Evolutionary conservation across 30 jellyfish, hydroid and myxozoan genomes (phyloP), one percentile per base, ranked within the genome.

Genomic region (Morbakka virulenta): DNA sequence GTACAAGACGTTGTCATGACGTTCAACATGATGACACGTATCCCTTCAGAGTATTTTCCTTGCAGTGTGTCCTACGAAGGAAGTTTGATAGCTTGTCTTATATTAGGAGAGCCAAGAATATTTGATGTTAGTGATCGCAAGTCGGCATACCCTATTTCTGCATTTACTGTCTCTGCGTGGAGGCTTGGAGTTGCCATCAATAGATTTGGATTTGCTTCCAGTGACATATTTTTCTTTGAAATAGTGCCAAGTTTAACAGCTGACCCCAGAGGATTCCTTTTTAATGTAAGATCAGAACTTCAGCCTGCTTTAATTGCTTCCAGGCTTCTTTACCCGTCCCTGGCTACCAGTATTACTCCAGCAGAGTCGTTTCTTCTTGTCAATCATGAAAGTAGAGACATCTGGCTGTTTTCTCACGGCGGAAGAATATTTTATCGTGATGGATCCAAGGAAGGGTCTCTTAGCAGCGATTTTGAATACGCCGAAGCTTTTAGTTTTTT

Each of bases 261-360:
- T 20, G 99, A 87, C 41, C 99, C 99, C 20, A 72, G 96, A 29
- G 99, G 99, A 1, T 87, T 94, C 50, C 72, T 94, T 14, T 94
- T 94, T 88, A 87, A 94, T 70, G 97, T 94, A 6, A 77, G 97
- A 0, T 79, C 96, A 3, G 97, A 94, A 68, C 87, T 94, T 24
- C 99, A 94, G 62, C 99, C 99, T 14, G 96, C 99, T n/a, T 72
- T 94, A 22, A 94, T 94, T 12, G 97, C 99, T 2, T 94, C 99
- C 13, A 79, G 98, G 68, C 90, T 94, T 21, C 71, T 94, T 48
- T 94, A 87, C 49, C 99, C 99, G 1, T 86, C 99, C 4, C 94
- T 94, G 4, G 99, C 99, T 13, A 94, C 99, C 41, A 87, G 97
- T 65, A 94, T 94, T 29, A 94, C 99, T 21, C 99, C 99, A 17